These are phyloP conservation scores for Dermolepida albohirtum DNA, from an alignment of 2,888 invertebrate genomes.

Conservation along the genomic window DNA sequence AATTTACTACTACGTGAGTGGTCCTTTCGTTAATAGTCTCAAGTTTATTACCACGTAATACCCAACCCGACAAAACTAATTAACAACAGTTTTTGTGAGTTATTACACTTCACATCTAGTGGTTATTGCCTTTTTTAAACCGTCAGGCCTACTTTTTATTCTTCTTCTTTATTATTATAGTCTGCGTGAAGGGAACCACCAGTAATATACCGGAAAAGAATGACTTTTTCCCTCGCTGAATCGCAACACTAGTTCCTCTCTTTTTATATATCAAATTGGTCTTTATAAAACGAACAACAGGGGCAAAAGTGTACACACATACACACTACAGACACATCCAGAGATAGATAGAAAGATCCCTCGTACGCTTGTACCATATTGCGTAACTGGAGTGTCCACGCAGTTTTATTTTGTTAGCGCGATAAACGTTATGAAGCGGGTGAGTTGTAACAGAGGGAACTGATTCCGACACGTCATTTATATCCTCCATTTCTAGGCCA, in stretches of 20 bases:
- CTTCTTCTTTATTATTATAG: slow-evolving; percentile 29
- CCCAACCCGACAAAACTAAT: slow-evolving; percentile 1
- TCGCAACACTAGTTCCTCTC: slow-evolving; percentile 21
- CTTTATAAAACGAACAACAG: slow-evolving; percentile 21
- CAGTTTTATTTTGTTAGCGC: slow-evolving; percentile 32
- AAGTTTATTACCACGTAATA: not conserved
- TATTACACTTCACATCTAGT: not conserved
- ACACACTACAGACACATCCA: not conserved
- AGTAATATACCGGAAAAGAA: slow-evolving; percentile 33
- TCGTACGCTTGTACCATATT: slow-evolving; percentile 20
- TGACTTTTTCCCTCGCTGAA: slow-evolving; percentile 30
- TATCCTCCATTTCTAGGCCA: slow-evolving; percentile 33
- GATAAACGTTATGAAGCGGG: slow-evolving; percentile 36
- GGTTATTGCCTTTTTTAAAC: slow-evolving; percentile 7
- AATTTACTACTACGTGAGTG: too few relatives aligned
- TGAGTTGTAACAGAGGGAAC: slow-evolving; percentile 24
- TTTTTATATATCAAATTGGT: slow-evolving; percentile 37
- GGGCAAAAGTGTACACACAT: slow-evolving; percentile 5
- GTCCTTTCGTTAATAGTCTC: too few relatives aligned
- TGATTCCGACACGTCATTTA: slow-evolving; percentile 42
- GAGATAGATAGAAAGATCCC: not conserved
- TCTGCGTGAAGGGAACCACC: slow-evolving; percentile 20
- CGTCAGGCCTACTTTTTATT: slow-evolving; percentile 3
- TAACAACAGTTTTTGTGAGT: not conserved
- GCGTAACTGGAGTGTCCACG: slow-evolving; percentile 17